A percentile compares a stretch with the other conserved stretches of the same genome.
Conservation (phyloP, 1,140 invertebrate genomes). For the Hirudo medicinalis region DNA sequence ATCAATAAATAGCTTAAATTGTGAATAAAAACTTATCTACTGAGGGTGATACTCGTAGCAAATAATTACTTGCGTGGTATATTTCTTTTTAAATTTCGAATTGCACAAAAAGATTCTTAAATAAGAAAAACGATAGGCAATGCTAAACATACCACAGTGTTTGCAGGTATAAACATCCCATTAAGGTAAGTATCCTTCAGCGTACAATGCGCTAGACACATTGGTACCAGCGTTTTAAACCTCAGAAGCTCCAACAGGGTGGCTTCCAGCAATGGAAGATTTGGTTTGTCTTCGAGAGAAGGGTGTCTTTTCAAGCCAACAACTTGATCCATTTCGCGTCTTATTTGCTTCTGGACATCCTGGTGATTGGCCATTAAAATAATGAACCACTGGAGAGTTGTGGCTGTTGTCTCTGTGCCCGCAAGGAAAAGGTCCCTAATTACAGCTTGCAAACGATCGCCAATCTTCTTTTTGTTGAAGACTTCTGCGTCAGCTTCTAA, state of each 20-base stretch:
- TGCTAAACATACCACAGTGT: constrained; percentile 29
- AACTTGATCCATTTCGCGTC: background rate
- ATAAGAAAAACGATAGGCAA: no score
- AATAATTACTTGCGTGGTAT: no score
- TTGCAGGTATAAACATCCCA: background rate
- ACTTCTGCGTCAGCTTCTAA: background rate
- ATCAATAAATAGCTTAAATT: no score
- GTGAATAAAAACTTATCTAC: no score
- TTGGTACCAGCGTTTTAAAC: background rate
- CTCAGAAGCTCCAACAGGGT: background rate
- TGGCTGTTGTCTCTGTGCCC: constrained; percentile 74
- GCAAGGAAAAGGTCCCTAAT: constrained; percentile 68
- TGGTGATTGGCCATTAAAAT: background rate
- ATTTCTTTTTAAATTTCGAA: no score
- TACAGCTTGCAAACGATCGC: no score
- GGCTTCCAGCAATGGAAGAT: background rate
- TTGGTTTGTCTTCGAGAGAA: background rate
- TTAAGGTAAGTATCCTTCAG: background rate
- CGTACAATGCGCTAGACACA: background rate
- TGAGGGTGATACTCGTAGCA: no score
- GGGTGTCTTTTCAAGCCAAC: background rate
- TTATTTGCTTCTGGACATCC: background rate
- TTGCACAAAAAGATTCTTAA: no score
- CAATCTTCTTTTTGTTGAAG: background rate
- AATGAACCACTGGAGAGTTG: constrained; percentile 47